Evolutionary conservation across 2,888 invertebrate species (phyloP), one percentile per base, ranked within the genome.

Genomic region (Clivina fossor): DNA sequence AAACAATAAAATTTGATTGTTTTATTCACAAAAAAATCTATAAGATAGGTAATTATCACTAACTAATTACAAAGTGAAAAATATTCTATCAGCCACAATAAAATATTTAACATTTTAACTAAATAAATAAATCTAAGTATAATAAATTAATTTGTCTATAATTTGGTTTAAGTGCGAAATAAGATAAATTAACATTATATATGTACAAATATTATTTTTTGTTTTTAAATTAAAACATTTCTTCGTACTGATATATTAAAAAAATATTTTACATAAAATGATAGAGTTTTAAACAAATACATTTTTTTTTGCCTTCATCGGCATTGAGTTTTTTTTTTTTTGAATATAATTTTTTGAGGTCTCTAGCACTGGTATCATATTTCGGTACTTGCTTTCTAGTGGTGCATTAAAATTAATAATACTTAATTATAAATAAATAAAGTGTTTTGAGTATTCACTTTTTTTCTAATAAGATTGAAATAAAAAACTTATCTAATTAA

Each of bases 391-490:
- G 49, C 49, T 38, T 40, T 38, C 37, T 49, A 49, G 38, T 49
- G 49, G 49, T 49, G 40, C 19, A 44, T 44, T 53, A 44, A 44
- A 53, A 53, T 44, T 44, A 53, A 53, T 53, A 53, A 53, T 53
- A 53, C 53, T 53, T 53, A 53, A 51, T 33, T 24, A 24, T 24
- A 50, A 53, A 35, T 26, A 44, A 44, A 44, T 43, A 32, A n/a
- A n/a, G n/a, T n/a, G 16, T 33, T 33, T 33, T 49, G 49, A 49
- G 49, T 49, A 49, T 49, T 50, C 18, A 16, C 8, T n/a, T 16
- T 38, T 18, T 18, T 38, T 38, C 15, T n/a, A 16, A 4, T 38
- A 18, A 38, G 15, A 38, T 18, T 38, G 16, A 38, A 38, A 38
- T 16, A 38, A 38, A 38, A 16, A 16, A 16, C 18, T 38, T 38